Percentiles rank a stretch among this genome's conserved stretches.
phyloP scores from a whole-genome alignment of 2,888 invertebrate species.

The Drosophila suboccidentalis region DNA sequence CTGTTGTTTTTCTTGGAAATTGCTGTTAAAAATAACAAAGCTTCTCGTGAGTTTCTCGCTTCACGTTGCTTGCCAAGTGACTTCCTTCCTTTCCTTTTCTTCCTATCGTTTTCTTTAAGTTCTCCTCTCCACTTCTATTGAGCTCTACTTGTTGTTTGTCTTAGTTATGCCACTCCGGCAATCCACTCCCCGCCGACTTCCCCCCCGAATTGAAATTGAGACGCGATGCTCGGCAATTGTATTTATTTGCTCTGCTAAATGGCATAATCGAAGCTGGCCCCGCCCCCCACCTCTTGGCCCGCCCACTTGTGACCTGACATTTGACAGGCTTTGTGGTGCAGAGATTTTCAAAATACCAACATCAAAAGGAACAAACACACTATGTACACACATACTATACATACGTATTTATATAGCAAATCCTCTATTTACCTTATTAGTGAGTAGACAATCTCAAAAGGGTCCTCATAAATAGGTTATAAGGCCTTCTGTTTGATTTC shows the following conservation, averaged over 20 bases:
- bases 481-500: constrained; percentile 23
- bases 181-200: neutral
- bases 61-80: constrained; percentile 66
- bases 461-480: constrained; percentile 18
- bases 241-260: constrained; percentile 80
- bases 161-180: constrained; percentile 61
- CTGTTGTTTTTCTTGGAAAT: constrained; percentile 80
- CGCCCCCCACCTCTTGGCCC: neutral
- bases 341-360: constrained; percentile 52
- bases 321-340: constrained; percentile 56
- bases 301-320: constrained; percentile 11
- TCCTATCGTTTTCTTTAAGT: constrained; percentile 14
- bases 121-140: constrained; percentile 9
- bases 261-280: constrained; percentile 69
- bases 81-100: constrained; percentile 57
- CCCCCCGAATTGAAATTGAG: constrained; percentile 71
- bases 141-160: constrained; percentile 65
- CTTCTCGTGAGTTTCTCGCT: constrained; percentile 66
- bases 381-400: neutral
- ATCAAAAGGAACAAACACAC: constrained; percentile 49
- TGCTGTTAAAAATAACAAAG: constrained; percentile 82
- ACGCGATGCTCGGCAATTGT: constrained; percentile 71
- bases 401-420: neutral
- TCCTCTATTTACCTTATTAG: constrained; percentile 47
- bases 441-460: constrained; percentile 14